Conservation (phyloP, 2,888 invertebrate species). For the Pandemis heparana region DNA sequence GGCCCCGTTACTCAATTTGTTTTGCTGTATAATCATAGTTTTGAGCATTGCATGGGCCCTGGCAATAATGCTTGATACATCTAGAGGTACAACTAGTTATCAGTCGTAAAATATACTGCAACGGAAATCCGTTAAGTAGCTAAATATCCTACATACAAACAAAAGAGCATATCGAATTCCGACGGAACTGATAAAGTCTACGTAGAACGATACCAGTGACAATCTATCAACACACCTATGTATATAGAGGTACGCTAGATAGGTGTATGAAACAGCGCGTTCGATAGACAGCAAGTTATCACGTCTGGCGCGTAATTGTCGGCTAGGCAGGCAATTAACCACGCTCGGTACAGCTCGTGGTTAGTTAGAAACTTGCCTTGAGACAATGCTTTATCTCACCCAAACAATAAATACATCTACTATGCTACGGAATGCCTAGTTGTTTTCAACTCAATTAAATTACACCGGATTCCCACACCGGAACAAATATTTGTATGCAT, state of each 20-base stretch:
- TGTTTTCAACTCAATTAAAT: conserved; percentile 22
- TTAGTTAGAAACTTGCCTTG: conserved; percentile 23
- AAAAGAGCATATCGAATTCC: conserved; percentile 12
- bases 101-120: no score
- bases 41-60: no score
- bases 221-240: conserved; percentile 11
- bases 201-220: conserved; percentile 7
- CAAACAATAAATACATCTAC: conserved; percentile 33
- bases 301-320: conserved; percentile 76
- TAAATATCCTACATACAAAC: not conserved
- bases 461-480: conserved; percentile 15
- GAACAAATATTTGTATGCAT: conserved; percentile 26
- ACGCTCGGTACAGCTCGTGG: conserved; percentile 53
- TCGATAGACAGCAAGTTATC: conserved; percentile 68
- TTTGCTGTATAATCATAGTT: not conserved
- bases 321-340: conserved; percentile 70
- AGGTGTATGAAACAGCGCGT: not conserved
- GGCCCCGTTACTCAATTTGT: no score
- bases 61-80: no score
- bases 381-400: conserved; percentile 30
- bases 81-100: no score
- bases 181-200: conserved; percentile 15
- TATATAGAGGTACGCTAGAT: conserved; percentile 6
- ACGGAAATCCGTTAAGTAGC: not conserved
- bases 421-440: not conserved